Conservation (phyloP, 2,113 vertebrate species). For the Sphaerodactylus townsendi region DNA sequence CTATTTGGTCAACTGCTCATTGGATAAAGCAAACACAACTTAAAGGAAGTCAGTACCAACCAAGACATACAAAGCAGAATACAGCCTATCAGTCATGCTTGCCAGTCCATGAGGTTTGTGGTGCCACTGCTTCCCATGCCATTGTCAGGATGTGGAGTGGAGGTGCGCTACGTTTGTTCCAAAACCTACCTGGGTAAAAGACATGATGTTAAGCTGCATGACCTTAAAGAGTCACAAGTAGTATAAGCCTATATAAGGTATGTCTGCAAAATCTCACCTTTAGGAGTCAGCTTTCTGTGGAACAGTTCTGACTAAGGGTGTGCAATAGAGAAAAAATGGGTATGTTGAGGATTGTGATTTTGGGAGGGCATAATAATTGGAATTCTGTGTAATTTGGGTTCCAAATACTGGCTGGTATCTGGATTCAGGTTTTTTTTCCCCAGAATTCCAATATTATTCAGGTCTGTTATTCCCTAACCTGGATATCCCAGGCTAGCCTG, state of each 20-base stretch:
- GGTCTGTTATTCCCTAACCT: too few species aligned
- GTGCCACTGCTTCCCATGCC: background rate
- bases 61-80: background rate
- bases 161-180: background rate
- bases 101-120: too few species aligned
- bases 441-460: too few species aligned
- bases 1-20: background rate
- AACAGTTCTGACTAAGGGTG: background rate
- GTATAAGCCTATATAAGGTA: background rate
- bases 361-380: too few species aligned
- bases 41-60: too few species aligned
- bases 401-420: too few species aligned
- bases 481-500: too few species aligned
- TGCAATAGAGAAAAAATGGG: too few species aligned
- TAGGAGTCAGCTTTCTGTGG: background rate
- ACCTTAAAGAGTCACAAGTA: background rate
- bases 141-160: background rate
- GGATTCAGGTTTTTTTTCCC: too few species aligned
- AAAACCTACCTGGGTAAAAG: background rate
- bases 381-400: too few species aligned
- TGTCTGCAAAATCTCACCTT: background rate
- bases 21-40: background rate
- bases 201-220: background rate
- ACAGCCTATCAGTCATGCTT: too few species aligned
- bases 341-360: too few species aligned